A percentile compares a stretch with the other conserved stretches of the same genome.
phyloP scores from a whole-genome alignment of 2,888 invertebrate species.

The Tuta absoluta region DNA sequence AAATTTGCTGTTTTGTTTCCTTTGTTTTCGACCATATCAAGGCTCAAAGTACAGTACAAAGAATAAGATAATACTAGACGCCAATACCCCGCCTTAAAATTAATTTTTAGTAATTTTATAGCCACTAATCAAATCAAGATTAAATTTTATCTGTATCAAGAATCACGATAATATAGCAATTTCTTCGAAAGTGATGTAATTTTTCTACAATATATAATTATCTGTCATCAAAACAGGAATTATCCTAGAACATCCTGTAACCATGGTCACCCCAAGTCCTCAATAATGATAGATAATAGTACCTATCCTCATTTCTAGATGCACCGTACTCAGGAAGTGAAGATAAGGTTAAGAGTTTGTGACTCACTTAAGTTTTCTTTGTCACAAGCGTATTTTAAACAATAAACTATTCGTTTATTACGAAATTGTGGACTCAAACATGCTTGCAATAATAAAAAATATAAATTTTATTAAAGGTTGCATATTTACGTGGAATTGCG shows the following conservation, averaged over 20 bases:
- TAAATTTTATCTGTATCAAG: background rate
- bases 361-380: conserved; percentile 50
- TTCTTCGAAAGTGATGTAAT: background rate
- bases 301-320: conserved; percentile 61
- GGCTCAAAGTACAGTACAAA: too few species aligned
- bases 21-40: background rate
- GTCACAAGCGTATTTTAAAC: conserved; percentile 30
- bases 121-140: too few species aligned
- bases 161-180: background rate
- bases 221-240: background rate
- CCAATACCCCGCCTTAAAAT: background rate
- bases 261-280: background rate
- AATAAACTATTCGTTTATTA: background rate
- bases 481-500: too few species aligned
- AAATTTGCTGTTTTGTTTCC: background rate
- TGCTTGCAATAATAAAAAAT: background rate
- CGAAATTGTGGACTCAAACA: background rate
- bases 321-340: conserved; percentile 48
- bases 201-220: background rate
- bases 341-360: conserved; percentile 51
- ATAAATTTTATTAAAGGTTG: background rate
- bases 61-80: too few species aligned
- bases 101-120: background rate
- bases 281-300: conserved; percentile 35
- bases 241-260: conserved; percentile 1